Base-by-base conservation (phyloP, 2,888 invertebrate species). In the Spialia ferax region DNA sequence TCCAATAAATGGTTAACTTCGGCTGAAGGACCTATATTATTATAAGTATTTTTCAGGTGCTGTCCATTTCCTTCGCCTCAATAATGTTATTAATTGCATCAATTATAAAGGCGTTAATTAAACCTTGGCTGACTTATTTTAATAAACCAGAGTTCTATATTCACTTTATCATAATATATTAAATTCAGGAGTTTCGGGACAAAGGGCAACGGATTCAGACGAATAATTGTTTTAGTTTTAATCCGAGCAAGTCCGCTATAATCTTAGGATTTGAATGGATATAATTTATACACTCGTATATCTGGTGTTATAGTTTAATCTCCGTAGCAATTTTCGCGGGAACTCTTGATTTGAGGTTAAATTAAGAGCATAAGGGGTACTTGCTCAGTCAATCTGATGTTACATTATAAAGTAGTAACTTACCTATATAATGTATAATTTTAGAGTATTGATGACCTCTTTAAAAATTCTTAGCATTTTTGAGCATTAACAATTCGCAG, bases 41-140 rank as follows among this genome's bases (percentile, higher is more conserved):
- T 10, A 2, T 32, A 56, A 57, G 55, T 35, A 65, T 59, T 52
- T 42, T 61, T 3, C 52, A 56, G 42, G 48, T n/a, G n/a, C n/a
- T n/a, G n/a, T n/a, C 54, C 32, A 8, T 10, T n/a, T 18, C 18
- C 1, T 50, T 29, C 11, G 42, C 23, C 8, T 63, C 64, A 45
- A 42, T 45, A 63, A 42, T 66, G 42, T 66, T 60, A 45, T 59
- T 66, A 20, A 26, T 26, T 50, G 71, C 71, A 74, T 73, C 73
- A 73, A 72, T 75, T 75, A 74, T 73, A 71, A 54, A 56, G 42
- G 73, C 68, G 71, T 75, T 75, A 75, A 75, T 75, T 74, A 75
- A 73, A 74, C 70, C 69, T 72, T 55, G 18, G 54, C 35, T 35
- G 52, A 42, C 63, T 61, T 35, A 55, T 42, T 68, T 69, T 68